Conservation (phyloP, 2,797 vertebrate species). For the Pantherophis vulpinus region DNA sequence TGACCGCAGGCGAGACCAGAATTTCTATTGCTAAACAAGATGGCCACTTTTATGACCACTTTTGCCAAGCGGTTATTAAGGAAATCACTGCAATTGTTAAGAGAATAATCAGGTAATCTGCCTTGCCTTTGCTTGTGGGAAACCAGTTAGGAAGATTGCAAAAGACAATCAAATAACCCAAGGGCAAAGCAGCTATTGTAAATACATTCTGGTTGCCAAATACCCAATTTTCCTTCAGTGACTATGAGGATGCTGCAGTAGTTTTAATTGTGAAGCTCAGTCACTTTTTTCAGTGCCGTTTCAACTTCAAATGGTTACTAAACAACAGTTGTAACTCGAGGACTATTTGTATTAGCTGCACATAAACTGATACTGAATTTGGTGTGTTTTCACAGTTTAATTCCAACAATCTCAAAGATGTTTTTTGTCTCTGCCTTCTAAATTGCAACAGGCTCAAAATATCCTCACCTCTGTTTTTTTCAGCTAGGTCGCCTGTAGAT, state of each 20-base stretch:
- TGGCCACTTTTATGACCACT: neutral
- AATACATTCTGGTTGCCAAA: neutral
- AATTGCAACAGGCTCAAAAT: constrained; percentile 16
- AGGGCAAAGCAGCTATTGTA: neutral
- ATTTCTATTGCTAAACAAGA: neutral
- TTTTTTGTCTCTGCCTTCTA: constrained; percentile 38
- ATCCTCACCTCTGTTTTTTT: neutral
- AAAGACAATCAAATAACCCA: neutral
- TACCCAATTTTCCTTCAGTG: neutral
- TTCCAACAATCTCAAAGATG: neutral
- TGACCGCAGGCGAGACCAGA: neutral
- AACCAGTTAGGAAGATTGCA: neutral
- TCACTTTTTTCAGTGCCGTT: neutral
- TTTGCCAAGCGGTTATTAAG: neutral
- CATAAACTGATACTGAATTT: neutral
- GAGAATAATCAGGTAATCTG: neutral
- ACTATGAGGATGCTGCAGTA: neutral
- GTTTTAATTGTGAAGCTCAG: neutral
- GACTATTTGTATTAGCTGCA: neutral
- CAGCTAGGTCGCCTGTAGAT: neutral
- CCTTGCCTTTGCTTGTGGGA: neutral
- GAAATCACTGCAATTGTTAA: neutral
- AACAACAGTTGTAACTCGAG: neutral
- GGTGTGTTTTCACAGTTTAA: neutral
- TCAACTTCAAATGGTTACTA: neutral